Base-by-base conservation (phyloP, 2,888 invertebrate species). In the Himalopsyche tibetana region DNA sequence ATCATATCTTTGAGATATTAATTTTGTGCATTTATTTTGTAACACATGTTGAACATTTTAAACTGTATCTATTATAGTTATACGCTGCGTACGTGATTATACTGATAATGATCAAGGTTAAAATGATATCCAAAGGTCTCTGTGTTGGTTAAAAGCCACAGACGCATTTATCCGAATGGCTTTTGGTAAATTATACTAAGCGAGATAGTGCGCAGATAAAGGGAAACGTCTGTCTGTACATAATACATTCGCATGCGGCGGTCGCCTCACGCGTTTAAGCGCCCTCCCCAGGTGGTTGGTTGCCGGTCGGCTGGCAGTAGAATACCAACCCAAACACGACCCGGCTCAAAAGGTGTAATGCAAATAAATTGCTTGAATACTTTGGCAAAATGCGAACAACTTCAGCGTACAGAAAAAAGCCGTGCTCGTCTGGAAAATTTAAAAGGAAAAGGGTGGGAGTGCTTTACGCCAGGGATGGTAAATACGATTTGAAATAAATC, bases 341-440 rank as follows among this genome's bases (percentile, higher is more conserved):
- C 80, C 83, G 42, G 40, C 74, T 83, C 69, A 63, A 28, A 55
- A 84, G 80, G 84, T 84, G 80, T 84, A 84, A 84, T 80, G 84
- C 84, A 84, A 84, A 84, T 80, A 84, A 84, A 84, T 84, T 80
- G 84, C 55, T 51, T 80, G 55, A 79, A 80, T 80, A 51, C 84
- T 69, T 69, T 28, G 79, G 80, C 45, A 40, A 84, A 84, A 84
- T 84, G 79, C 74, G 55, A 69, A 79, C 80, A 84, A 84, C n/a
- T 79, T 84, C 79, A 36, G 42, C 69, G 83, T 12, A 42, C n/a
- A 84, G 80, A 84, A 56, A 69, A 83, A 83, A 83, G 56, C 63
- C 51, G 15, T 51, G 45, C 83, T 63, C 42, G 38, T 38, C 42
- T 36, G 63, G 38, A 55, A 63, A 63, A 74, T 63, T 63, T 19